Evolutionary conservation across 2,888 invertebrate species (phyloP).

Genomic region (Hipparchia sbordonii): DNA sequence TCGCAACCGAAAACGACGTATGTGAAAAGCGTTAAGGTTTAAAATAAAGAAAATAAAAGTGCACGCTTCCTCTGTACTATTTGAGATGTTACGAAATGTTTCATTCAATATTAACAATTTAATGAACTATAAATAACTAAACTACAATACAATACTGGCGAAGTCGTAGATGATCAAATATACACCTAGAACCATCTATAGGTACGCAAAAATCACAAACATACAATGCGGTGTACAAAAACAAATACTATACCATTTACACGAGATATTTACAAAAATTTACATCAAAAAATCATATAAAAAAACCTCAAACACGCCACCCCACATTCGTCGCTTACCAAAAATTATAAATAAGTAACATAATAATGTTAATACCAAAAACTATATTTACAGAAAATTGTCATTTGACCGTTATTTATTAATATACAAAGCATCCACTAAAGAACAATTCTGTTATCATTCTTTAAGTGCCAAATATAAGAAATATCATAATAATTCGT

Average conservation of each 20-base stretch:
- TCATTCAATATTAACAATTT: not conserved
- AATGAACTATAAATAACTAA: constrained; percentile 60
- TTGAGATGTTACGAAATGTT: constrained; percentile 5
- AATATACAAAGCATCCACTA: constrained; percentile 43
- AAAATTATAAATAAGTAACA: constrained; percentile 63
- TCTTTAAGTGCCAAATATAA: not conserved
- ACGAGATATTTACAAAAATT: constrained; percentile 65
- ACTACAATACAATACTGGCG: constrained; percentile 70
- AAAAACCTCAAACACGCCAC: constrained; percentile 47
- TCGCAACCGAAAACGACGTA: not conserved
- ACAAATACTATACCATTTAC: constrained; percentile 45
- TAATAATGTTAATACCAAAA: constrained; percentile 42
- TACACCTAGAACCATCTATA: constrained; percentile 56
- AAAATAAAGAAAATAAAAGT: not conserved
- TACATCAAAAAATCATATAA: constrained; percentile 54
- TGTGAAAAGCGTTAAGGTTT: not conserved
- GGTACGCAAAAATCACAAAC: constrained; percentile 61
- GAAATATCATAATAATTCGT: not conserved
- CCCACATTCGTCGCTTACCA: constrained; percentile 50
- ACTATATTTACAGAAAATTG: constrained; percentile 71
- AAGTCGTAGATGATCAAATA: constrained; percentile 36
- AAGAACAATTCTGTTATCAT: constrained; percentile 24
- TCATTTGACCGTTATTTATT: constrained; percentile 56
- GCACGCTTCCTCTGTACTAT: not conserved
- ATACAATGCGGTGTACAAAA: constrained; percentile 58